Evolutionary conservation across 35 echinoderm and acorn worm species (phyloP).

Genomic region (Nesometra sesokonis): DNA sequence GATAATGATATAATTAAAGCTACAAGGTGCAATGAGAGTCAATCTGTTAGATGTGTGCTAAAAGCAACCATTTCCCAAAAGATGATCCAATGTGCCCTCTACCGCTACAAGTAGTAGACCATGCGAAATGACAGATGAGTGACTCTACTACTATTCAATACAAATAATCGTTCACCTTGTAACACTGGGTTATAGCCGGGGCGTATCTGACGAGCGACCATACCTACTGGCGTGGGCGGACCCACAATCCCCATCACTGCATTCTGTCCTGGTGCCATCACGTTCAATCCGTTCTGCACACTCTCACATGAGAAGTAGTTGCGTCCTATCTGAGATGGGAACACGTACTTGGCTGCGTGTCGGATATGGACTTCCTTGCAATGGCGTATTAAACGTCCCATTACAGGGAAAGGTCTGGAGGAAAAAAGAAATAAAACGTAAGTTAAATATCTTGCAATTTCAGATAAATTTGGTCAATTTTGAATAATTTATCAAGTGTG

Average conservation of each 20-base stretch:
- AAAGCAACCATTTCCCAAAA: neutral
- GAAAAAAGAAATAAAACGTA: no score
- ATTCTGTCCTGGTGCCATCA: constrained; percentile 33
- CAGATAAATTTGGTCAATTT: no score
- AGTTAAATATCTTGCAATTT: no score
- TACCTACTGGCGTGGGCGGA: constrained; percentile 89
- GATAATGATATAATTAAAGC: no score
- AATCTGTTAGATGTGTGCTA: no score
- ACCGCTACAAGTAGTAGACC: neutral
- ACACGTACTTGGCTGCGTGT: constrained; percentile 53
- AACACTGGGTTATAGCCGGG: constrained; percentile 24
- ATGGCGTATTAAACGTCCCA: constrained; percentile 65
- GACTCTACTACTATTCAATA: neutral
- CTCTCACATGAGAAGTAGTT: constrained; percentile 71
- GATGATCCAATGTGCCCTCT: neutral
- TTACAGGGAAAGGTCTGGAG: constrained; percentile 67
- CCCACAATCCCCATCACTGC: constrained; percentile 98
- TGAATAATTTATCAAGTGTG: no score
- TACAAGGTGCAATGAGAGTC: no score
- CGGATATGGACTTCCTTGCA: constrained; percentile 91
- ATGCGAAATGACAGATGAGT: neutral
- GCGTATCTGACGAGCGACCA: constrained; percentile 73
- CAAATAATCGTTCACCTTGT: neutral
- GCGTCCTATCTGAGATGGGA: constrained; percentile 55
- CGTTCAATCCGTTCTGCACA: constrained; percentile 14